phyloP scores from a whole-genome alignment of 2,797 vertebrate genomes.

The Halcyon leucocephala region DNA sequence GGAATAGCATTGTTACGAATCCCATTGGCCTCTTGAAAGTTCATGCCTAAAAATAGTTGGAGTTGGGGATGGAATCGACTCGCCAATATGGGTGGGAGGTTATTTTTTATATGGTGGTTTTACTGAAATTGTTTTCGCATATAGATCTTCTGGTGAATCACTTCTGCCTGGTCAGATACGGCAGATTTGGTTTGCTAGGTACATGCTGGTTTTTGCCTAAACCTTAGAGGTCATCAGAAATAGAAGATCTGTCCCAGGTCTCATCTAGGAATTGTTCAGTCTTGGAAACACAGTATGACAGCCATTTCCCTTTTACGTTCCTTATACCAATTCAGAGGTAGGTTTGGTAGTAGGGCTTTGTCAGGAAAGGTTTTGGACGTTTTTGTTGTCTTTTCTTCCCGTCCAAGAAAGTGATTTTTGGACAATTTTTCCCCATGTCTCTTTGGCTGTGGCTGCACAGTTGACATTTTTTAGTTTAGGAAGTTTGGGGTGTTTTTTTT shows the following conservation, averaged over 20 bases:
- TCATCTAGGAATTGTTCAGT: neutral
- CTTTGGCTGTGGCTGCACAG: neutral
- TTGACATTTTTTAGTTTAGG: neutral
- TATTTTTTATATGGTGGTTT: neutral
- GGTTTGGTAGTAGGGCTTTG: neutral
- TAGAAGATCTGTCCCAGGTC: neutral
- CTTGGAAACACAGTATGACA: neutral
- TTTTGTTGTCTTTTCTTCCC: neutral
- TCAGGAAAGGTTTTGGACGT: neutral
- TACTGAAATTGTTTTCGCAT: neutral
- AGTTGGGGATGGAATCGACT: neutral
- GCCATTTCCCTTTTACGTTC: neutral
- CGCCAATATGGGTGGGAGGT: neutral
- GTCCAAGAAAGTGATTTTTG: neutral
- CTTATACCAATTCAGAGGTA: neutral
- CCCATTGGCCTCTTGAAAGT: slow-evolving; percentile 4
- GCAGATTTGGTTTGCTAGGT: neutral
- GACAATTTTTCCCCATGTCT: neutral
- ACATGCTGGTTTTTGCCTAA: neutral
- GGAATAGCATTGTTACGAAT: slow-evolving; percentile 6
- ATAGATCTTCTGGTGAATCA: neutral
- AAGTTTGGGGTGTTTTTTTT: neutral
- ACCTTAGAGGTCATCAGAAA: neutral
- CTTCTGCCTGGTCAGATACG: neutral
- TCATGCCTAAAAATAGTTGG: slow-evolving; percentile 16